These are phyloP conservation scores for Hofmannophila pseudospretella DNA, from an alignment of 2,888 invertebrate genomes.

Conservation along the genomic window DNA sequence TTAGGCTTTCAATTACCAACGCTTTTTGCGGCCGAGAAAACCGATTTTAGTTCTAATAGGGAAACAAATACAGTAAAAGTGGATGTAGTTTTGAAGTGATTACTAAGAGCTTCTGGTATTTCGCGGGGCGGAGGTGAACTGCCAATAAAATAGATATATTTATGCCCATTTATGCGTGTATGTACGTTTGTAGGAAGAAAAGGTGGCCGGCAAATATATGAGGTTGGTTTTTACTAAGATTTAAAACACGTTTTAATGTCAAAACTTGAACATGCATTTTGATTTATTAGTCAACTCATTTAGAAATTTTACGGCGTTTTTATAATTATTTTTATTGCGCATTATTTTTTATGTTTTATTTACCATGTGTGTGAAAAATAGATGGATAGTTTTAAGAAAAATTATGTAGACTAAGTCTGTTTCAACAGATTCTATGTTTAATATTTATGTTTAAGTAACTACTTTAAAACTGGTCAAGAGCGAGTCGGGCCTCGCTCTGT, in stretches of 20 bases:
- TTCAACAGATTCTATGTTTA: too few relatives aligned
- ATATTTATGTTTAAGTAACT: too few relatives aligned
- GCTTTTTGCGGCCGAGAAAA: slow-evolving; percentile 20
- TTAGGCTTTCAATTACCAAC: slow-evolving; percentile 32
- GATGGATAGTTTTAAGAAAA: too few relatives aligned
- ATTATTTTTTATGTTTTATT: too few relatives aligned
- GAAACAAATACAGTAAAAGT: too few relatives aligned
- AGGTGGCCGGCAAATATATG: slow-evolving; percentile 20
- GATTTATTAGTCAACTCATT: too few relatives aligned
- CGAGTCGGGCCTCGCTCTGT: too few relatives aligned
- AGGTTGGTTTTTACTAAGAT: slow-evolving; percentile 9
- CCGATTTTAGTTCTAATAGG: slow-evolving; percentile 18
- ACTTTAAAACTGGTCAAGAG: too few relatives aligned
- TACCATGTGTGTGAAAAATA: too few relatives aligned
- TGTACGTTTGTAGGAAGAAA: slow-evolving; percentile 27
- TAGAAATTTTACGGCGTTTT: too few relatives aligned
- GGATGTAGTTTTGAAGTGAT: slow-evolving; percentile 16
- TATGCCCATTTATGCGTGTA: slow-evolving; percentile 26
- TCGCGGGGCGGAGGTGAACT: slow-evolving; percentile 62
- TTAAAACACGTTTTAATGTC: not conserved
- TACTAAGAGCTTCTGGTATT: slow-evolving; percentile 41
- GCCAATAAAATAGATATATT: slow-evolving; percentile 58
- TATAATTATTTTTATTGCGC: too few relatives aligned
- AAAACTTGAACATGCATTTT: not conserved
- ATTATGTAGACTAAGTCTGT: too few relatives aligned